phyloP scores from a whole-genome alignment of 2,113 vertebrate species.

The Dicerorhinus sumatrensis region DNA sequence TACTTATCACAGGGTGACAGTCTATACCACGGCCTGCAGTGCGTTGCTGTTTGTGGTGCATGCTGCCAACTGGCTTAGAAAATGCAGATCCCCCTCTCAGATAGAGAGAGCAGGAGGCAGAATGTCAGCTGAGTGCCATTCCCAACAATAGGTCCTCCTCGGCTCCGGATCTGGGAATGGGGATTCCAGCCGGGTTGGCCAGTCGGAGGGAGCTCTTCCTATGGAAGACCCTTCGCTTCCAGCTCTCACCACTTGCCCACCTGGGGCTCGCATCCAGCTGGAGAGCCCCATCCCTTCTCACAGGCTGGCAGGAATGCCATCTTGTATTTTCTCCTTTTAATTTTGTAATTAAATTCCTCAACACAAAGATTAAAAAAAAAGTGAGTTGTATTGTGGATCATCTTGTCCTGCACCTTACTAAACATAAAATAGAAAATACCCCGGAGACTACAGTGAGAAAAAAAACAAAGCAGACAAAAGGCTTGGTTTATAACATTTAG shows the following conservation, averaged over 20 bases:
- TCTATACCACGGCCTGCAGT: slow-evolving; percentile 50
- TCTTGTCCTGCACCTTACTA: slow-evolving; percentile 84
- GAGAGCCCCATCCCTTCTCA: neutral
- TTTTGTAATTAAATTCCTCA: slow-evolving; percentile 77
- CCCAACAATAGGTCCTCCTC: slow-evolving; percentile 57
- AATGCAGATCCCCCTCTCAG: slow-evolving; percentile 49
- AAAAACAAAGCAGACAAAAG: slow-evolving; percentile 76
- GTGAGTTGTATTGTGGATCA: slow-evolving; percentile 66
- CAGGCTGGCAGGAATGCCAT: slow-evolving; percentile 16
- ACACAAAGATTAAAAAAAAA: slow-evolving; percentile 44
- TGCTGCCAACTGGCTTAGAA: slow-evolving; percentile 74
- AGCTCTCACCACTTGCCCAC: rapidly evolving
- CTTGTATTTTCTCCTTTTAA: slow-evolving; percentile 57
- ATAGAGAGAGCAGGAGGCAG: slow-evolving; percentile 44
- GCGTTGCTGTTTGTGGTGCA: slow-evolving; percentile 47
- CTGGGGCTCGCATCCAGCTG: rapidly evolving
- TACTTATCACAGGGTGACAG: slow-evolving; percentile 73
- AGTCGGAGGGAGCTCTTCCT: neutral
- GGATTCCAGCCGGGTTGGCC: neutral
- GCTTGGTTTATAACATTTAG: slow-evolving; percentile 82
- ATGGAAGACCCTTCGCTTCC: neutral
- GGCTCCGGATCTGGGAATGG: neutral
- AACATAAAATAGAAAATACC: slow-evolving; percentile 84
- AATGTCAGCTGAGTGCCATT: slow-evolving; percentile 73
- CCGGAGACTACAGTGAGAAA: slow-evolving; percentile 56